Base-by-base conservation (phyloP, 2,888 invertebrate genomes). In the Habroteleia sp. region DNA sequence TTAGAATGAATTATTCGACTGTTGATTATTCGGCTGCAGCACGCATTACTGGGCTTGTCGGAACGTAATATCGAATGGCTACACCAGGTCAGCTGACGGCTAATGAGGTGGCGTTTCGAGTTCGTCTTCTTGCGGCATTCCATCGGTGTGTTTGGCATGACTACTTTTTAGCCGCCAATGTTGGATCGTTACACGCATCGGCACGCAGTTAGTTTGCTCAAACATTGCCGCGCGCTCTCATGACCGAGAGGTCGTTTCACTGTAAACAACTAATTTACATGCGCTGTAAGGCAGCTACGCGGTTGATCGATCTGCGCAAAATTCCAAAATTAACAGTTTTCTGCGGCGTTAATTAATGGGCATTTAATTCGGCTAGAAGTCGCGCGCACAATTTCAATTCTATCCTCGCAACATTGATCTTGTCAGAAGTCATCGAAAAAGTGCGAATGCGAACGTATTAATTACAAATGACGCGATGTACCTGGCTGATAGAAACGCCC, bases 1-100 rank as follows among this genome's bases (percentile, higher is more conserved):
- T 65, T 52, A 66, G 39, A 66, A 56, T 66, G 66, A 56, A 46
- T 68, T 54, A 56, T 68, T 50, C 27, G 37, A 20, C 27, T 42
- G 68, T 42, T 58, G 50, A 68, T 68, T 68, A 58, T 68, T 39
- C 58, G 25, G 48, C 48, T 20, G 23, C 20, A 27, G 7, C 41
- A 33, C 13, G 41, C 56, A 48, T 68, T 58, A 66, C 44, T 56
- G 54, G 39, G 46, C 11, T 31, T 33, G 27, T 39, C 33, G 56
- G 33, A 41, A 68, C 66, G 48, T 31, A 54, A 54, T 46, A 56
- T 39, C 46, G 46, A 52, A 56, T 48, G 46, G 31, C 14, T 56
- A 13, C 2, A 35, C 14, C 25, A 29, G 44, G 65, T 54, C 37
- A 46, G 39, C 54, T 17, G 20, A 37, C 44, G 13, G 29, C 44